Percentiles rank a stretch among this genome's conserved stretches.
Conservation (phyloP, 2,797 vertebrate genomes). For the Halcyon chelicuti region DNA sequence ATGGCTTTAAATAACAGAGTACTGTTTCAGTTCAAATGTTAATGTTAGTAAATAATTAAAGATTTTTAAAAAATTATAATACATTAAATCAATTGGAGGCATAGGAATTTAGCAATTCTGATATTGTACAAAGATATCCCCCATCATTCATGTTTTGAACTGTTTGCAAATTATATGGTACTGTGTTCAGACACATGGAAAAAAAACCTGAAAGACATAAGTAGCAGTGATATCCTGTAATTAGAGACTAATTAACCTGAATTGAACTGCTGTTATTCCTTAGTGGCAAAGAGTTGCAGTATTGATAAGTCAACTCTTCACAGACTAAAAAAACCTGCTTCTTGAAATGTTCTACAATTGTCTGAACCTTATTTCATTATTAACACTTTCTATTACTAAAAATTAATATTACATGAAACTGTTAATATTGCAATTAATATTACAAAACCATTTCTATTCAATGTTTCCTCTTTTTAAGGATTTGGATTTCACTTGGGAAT, state of each 20-base stretch:
- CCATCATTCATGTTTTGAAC: not conserved
- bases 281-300: conserved; percentile 10
- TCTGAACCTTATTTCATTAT: not conserved
- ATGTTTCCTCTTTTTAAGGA: not conserved
- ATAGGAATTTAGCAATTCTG: not conserved
- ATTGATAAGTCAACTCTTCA: conserved; percentile 4
- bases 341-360: conserved; percentile 27
- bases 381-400: not conserved
- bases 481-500: not conserved
- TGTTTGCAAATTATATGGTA: conserved; percentile 4
- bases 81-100: not conserved
- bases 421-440: not conserved
- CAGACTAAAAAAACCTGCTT: not conserved
- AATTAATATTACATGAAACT: not conserved
- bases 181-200: not conserved
- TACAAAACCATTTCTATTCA: not conserved
- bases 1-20: not conserved
- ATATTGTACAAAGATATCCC: not conserved
- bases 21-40: not conserved
- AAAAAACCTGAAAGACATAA: conserved; percentile 51
- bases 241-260: conserved; percentile 67
- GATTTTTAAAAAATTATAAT: not conserved
- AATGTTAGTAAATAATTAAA: not conserved
- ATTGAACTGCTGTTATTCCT: conserved; percentile 49
- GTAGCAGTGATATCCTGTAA: conserved; percentile 43